Conservation (phyloP, 2,113 vertebrate species). For the Motacilla alba region DNA sequence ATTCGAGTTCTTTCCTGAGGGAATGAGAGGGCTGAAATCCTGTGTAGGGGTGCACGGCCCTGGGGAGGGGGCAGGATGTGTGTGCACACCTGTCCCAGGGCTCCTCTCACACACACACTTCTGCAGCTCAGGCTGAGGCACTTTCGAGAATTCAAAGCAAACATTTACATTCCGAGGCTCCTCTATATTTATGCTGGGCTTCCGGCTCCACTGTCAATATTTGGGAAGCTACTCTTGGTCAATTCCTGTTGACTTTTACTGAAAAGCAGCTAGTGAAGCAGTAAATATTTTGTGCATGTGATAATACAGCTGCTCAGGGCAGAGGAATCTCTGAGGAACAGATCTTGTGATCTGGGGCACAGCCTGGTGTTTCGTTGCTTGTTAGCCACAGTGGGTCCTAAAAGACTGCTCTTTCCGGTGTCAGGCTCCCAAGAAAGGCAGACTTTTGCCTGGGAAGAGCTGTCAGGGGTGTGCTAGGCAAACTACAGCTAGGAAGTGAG, state of each 20-base stretch:
- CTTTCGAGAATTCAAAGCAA: constrained; percentile 16
- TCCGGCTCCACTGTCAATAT: constrained; percentile 26
- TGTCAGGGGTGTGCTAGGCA: background rate
- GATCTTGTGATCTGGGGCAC: background rate
- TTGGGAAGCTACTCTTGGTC: constrained; percentile 40
- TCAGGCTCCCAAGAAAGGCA: background rate
- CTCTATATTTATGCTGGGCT: constrained; percentile 41
- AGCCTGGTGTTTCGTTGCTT: background rate
- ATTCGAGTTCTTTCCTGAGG: background rate
- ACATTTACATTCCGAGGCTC: constrained; percentile 62
- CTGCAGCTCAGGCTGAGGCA: background rate
- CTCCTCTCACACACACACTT: background rate
- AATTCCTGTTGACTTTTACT: constrained; percentile 56
- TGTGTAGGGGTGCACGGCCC: background rate
- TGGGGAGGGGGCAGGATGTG: background rate
- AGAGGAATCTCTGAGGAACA: background rate
- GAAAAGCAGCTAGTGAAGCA: constrained; percentile 26
- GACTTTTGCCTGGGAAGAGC: background rate
- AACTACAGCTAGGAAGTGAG: background rate
- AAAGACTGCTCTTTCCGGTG: background rate
- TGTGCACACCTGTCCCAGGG: background rate
- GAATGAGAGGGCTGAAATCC: background rate
- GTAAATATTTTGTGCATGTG: constrained; percentile 33
- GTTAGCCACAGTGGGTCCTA: background rate
- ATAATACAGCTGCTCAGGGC: constrained; percentile 21